Evolutionary conservation across 1,140 invertebrate species (phyloP).

Genomic region (Cryptotermes secundus): DNA sequence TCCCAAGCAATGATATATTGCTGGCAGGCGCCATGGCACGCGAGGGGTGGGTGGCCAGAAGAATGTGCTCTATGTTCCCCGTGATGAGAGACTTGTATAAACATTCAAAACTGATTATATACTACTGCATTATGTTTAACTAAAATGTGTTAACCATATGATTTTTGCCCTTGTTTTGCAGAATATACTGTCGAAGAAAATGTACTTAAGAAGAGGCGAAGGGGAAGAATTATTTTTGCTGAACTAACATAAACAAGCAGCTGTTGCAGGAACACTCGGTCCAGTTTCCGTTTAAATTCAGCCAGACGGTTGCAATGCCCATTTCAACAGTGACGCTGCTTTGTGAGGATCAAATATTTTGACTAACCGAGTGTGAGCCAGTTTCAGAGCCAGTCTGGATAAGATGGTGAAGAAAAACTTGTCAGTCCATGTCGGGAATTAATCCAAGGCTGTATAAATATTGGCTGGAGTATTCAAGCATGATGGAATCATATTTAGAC

Average conservation of each 20-base stretch:
- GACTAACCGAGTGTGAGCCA: no score
- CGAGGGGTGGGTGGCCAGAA: background rate
- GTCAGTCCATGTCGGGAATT: no score
- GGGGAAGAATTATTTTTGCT: background rate
- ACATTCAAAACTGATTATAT: background rate
- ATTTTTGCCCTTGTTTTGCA: constrained; percentile 17
- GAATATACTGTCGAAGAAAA: background rate
- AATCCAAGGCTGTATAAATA: no score
- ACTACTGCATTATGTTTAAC: background rate
- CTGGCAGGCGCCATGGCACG: background rate
- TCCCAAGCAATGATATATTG: background rate
- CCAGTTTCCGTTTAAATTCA: background rate
- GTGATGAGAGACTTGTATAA: background rate
- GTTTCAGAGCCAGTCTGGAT: no score
- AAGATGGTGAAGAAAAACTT: no score
- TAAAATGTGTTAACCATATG: constrained; percentile 8
- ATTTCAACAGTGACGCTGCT: no score
- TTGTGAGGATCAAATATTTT: no score
- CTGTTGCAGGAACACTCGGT: background rate
- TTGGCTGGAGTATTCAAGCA: no score
- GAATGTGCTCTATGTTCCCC: background rate
- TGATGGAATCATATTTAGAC: no score
- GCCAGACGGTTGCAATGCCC: background rate
- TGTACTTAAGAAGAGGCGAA: background rate
- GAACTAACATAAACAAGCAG: background rate